Percentiles rank a stretch among this genome's conserved stretches.
Evolutionary conservation across 2,888 invertebrate genomes (phyloP).

Genomic region (Hipparchia sbordonii): DNA sequence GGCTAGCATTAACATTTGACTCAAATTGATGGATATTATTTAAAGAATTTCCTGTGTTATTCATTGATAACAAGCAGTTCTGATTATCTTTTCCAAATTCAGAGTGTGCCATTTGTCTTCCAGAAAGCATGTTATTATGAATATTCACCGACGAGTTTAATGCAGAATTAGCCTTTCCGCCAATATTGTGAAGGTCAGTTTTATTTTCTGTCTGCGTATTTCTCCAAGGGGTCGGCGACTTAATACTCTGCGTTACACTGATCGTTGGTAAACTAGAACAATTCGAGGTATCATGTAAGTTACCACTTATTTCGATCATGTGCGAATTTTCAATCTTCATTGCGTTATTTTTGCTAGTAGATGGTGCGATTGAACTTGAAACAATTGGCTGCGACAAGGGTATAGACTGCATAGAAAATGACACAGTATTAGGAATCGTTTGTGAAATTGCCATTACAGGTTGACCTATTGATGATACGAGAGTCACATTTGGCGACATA

Average conservation of each 20-base stretch:
- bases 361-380: slow-evolving; percentile 74
- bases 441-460: slow-evolving; percentile 79
- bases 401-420: slow-evolving; percentile 74
- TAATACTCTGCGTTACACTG: slow-evolving; percentile 74
- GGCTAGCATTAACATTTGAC: slow-evolving; percentile 64
- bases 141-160: slow-evolving; percentile 61
- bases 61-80: slow-evolving; percentile 66
- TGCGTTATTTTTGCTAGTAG: slow-evolving; percentile 61
- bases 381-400: slow-evolving; percentile 78
- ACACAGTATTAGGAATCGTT: slow-evolving; percentile 65
- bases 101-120: slow-evolving; percentile 58
- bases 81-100: slow-evolving; percentile 70
- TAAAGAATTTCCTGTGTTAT: slow-evolving; percentile 56
- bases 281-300: slow-evolving; percentile 67
- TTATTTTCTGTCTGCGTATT: slow-evolving; percentile 62
- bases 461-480: slow-evolving; percentile 73
- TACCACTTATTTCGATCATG: slow-evolving; percentile 77
- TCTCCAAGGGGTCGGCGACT: slow-evolving; percentile 77
- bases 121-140: slow-evolving; percentile 57
- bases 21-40: slow-evolving; percentile 72
- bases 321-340: slow-evolving; percentile 75
- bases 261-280: slow-evolving; percentile 69
- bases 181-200: slow-evolving; percentile 67
- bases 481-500: slow-evolving; percentile 74
- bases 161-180: slow-evolving; percentile 57